phyloP scores from a whole-genome alignment of 1,140 invertebrate genomes.

The Patella vulgata region DNA sequence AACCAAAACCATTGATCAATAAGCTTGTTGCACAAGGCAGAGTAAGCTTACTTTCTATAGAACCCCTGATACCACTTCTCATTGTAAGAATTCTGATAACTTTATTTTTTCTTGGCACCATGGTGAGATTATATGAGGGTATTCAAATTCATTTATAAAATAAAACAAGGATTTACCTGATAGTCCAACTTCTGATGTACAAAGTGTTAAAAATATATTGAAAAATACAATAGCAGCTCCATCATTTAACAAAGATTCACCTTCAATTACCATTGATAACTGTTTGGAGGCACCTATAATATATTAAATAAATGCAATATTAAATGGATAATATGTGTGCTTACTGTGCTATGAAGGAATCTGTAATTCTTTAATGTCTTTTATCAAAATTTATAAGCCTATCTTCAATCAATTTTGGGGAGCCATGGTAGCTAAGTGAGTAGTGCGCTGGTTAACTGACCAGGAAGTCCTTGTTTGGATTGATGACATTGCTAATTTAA shows the following conservation, averaged over 20 bases:
- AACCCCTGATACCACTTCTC: too few species aligned
- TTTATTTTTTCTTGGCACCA: too few species aligned
- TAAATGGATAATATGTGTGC: not conserved
- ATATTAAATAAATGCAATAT: not conserved
- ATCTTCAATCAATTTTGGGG: not conserved
- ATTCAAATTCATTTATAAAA: too few species aligned
- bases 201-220: conserved; percentile 49
- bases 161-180: conserved; percentile 29
- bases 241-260: conserved; percentile 69
- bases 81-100: too few species aligned
- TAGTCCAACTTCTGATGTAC: conserved; percentile 24
- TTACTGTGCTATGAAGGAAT: not conserved
- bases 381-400: not conserved
- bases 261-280: conserved; percentile 67
- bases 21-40: too few species aligned
- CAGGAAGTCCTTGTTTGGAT: not conserved
- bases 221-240: conserved; percentile 68
- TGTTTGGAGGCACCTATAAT: conserved; percentile 62
- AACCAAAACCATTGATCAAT: too few species aligned
- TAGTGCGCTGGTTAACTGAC: not conserved
- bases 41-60: too few species aligned
- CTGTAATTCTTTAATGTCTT: not conserved
- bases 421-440: not conserved
- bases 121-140: too few species aligned
- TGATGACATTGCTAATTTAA: too few species aligned